Evolutionary conservation across 2,797 vertebrate genomes (phyloP).

Genomic region (Oceanodroma leucorhoa): DNA sequence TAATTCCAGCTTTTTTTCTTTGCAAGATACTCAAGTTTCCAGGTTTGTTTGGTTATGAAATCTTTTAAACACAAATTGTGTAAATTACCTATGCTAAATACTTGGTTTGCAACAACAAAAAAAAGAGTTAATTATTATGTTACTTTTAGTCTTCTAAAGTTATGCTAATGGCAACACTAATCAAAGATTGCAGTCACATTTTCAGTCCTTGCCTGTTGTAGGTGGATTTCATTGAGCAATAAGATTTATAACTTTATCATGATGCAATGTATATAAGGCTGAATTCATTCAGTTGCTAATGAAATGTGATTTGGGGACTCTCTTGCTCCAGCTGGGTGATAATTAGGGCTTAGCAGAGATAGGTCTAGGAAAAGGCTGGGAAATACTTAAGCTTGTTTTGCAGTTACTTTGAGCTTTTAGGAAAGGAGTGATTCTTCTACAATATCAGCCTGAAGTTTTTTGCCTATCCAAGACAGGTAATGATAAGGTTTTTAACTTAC

Average conservation of each 20-base stretch:
- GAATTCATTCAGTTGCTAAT: neutral
- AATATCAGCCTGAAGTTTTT: neutral
- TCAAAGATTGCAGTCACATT: neutral
- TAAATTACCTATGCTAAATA: neutral
- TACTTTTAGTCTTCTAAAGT: neutral
- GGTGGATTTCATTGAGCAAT: slow-evolving; percentile 11
- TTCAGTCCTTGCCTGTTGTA: neutral
- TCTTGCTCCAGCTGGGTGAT: slow-evolving; percentile 25
- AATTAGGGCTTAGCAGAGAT: slow-evolving; percentile 8
- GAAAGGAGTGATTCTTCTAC: neutral
- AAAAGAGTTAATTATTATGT: neutral
- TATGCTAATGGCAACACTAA: neutral
- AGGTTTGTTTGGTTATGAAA: neutral
- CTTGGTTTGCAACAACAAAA: neutral
- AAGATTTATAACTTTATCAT: neutral
- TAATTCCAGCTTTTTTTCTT: neutral
- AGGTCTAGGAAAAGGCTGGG: slow-evolving; percentile 10
- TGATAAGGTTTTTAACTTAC: neutral
- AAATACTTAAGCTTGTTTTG: slow-evolving; percentile 31
- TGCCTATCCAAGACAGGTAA: neutral
- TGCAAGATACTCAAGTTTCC: neutral
- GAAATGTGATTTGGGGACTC: neutral
- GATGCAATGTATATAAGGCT: neutral
- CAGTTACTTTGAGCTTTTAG: neutral
- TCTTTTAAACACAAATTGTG: neutral